phyloP scores from a whole-genome alignment of 1,140 invertebrate species.

The Prorops nasuta region DNA sequence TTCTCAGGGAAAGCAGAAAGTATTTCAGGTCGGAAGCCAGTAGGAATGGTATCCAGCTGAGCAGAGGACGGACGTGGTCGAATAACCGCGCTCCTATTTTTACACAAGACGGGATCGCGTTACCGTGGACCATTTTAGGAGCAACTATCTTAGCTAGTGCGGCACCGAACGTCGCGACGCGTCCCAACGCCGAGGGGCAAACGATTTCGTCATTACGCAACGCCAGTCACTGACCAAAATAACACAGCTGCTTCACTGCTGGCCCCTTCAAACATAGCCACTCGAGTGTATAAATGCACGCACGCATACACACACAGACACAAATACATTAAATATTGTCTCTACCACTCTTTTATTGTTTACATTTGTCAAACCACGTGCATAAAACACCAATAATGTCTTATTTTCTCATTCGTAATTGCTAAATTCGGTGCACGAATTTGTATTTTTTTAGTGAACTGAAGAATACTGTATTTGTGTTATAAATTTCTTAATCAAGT shows the following conservation, averaged over 20 bases:
- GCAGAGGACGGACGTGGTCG: constrained; percentile 16
- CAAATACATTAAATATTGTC: no score
- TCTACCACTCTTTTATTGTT: not conserved
- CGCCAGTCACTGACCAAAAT: constrained; percentile 54
- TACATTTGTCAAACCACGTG: not conserved
- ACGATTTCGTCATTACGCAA: constrained; percentile 47
- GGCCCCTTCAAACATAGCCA: no score
- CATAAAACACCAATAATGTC: no score
- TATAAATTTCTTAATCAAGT: no score
- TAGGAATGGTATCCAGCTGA: constrained; percentile 10
- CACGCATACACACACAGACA: not conserved
- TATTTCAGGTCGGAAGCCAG: no score
- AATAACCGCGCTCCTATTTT: constrained; percentile 52
- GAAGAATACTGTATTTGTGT: no score
- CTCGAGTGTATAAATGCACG: not conserved
- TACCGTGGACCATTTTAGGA: constrained; percentile 65
- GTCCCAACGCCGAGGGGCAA: constrained; percentile 20
- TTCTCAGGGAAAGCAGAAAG: no score
- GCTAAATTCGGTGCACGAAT: no score
- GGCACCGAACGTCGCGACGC: constrained; percentile 36
- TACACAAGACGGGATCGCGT: constrained; percentile 58
- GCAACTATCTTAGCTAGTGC: constrained; percentile 58
- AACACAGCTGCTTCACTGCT: constrained; percentile 33
- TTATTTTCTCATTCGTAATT: no score
- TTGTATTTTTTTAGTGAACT: no score